Base-by-base conservation (phyloP, 2,113 vertebrate genomes). In the Ptilorrhoa leucosticta region DNA sequence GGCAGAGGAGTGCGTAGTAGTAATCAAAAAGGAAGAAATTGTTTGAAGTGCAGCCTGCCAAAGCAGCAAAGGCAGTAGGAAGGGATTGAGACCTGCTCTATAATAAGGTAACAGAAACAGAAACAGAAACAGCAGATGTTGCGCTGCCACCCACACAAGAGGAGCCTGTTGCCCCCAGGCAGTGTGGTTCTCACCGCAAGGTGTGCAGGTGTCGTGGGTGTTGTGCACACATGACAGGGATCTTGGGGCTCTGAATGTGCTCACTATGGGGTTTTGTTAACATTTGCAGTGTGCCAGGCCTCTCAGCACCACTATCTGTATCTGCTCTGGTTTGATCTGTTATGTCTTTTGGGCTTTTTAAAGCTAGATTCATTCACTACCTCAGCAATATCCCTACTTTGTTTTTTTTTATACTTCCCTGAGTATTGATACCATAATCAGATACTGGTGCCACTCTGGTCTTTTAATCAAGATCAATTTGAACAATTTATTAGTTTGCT, bases 121-220 rank as follows among this genome's bases (percentile, higher is more conserved):
- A 31, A 85, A 33, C 8, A 64, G 40, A 2, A 75, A 3, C 28
- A 40, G 42, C 50, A 60, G 39, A 35, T 58, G 35, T 26, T 78
- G 37, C 5, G 7, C 4, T 28, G 11, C 42, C 83, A 65, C 61
- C 13, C 57, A 33, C 61, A 54, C 19, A 31, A 15, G 22, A 75
- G 56, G 13, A 48, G 51, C 56, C 79, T 7, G 9, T 9, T 42
- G 17, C 42, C 28, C 37, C 16, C 51, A 45, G 60, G 18, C 47
- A 35, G 13, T 6, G 11, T 1, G 2, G 26, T 9, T 73, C 50
- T 48, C 44, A 42, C 8, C 17, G 61, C 27, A 11, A 30, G 33
- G 23, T n/a, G 31, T 4, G 2, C 17, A 21, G 56, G 20, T 73
- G 28, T 16, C 0, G 0, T 11, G 39, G 45, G 31, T 81, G n/a